Base-by-base conservation (phyloP, 2,888 invertebrate genomes). In the Diplolepis rosae region DNA sequence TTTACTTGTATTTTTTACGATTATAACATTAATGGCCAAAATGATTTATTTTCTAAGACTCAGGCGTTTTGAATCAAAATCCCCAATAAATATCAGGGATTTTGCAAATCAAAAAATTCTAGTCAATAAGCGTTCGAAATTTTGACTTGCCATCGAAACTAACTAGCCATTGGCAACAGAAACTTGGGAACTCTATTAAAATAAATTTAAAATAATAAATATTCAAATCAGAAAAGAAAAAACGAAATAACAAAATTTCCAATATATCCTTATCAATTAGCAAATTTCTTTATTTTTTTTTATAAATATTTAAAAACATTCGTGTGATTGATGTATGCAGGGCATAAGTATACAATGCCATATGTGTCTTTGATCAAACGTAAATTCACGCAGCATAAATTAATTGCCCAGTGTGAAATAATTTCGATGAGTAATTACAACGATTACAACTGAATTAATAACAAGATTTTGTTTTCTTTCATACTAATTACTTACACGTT, bases 231-330 rank as follows among this genome's bases (percentile, higher is more conserved):
- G 3, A 32, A 32, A 32, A 32, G 32, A 6, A 42, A 42, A 42
- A 42, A 11, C 3, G n/a, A 42, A 42, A 42, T 22, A 61, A 61
- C 39, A 39, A 61, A 61, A 39, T n/a, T 13, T 4, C 22, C 4
- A 61, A 13, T 24, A 39, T 39, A 6, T 39, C 24, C 39, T 68
- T 68, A 68, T 39, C 35, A 27, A 28, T n/a, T 39, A 68, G 52
- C 39, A 68, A 52, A 54, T 68, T 68, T 68, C 32, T 32, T 52
- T 52, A 68, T 39, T 42, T 76, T 74, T 77, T 77, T 69, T 77
- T 77, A 77, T 75, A 77, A 77, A 77, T 77, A 75, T 77, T 77
- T 70, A 77, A 73, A 77, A 77, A 74, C 73, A 65, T 73, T 73
- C 35, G 54, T 30, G 24, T 61, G 45, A 30, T 50, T 66, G 28